A percentile compares a stretch with the other conserved stretches of the same genome.
These are phyloP conservation scores for Cataglyphis albicans DNA, from an alignment of 2,888 invertebrate genomes.

Conservation along the genomic window DNA sequence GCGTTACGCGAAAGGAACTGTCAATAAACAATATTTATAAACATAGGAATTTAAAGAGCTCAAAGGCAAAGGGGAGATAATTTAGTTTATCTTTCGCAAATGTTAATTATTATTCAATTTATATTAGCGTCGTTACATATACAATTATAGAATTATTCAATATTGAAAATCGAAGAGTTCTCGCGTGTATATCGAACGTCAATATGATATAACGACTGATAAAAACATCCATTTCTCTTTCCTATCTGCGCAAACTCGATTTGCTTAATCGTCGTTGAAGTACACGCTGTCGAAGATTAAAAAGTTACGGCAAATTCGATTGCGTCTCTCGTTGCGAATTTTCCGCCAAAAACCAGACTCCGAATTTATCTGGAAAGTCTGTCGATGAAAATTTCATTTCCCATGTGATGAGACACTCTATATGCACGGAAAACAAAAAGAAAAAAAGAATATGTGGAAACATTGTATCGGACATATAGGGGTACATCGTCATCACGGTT, in stretches of 20 bases:
- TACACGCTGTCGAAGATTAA: neutral
- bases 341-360: neutral
- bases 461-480: neutral
- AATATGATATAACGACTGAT: neutral
- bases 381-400: conserved; percentile 27
- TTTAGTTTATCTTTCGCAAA: conserved; percentile 11
- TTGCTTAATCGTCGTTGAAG: neutral
- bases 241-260: neutral
- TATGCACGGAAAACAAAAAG: neutral
- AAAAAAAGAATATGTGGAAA: conserved; percentile 9
- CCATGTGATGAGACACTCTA: conserved; percentile 13
- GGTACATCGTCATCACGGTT: neutral
- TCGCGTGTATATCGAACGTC: neutral
- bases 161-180: conserved; percentile 20
- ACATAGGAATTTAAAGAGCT: conserved; percentile 1
- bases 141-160: conserved; percentile 19
- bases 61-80: neutral
- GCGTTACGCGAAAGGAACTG: neutral
- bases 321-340: neutral
- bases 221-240: conserved; percentile 14
- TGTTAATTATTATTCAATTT: conserved; percentile 30
- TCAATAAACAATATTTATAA: conserved; percentile 3
- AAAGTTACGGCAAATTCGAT: neutral
- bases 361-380: neutral
- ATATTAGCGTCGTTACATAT: neutral